Evolutionary conservation across 1,140 invertebrate species (phyloP).

Genomic region (Ceratitis capitata): DNA sequence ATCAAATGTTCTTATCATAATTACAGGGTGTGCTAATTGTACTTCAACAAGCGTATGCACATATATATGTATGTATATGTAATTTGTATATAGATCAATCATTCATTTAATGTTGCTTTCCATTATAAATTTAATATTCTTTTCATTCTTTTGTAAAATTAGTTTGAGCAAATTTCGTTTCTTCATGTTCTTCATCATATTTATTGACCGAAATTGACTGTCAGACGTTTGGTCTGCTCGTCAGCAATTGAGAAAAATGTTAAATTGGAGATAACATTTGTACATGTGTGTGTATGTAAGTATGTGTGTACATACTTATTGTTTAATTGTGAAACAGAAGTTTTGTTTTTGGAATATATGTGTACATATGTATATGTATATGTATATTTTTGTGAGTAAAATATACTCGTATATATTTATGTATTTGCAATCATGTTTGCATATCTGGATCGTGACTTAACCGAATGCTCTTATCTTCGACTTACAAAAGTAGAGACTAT

Average conservation of each 20-base stretch:
- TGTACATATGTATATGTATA: too few species aligned
- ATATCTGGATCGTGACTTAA: too few species aligned
- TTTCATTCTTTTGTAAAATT: not conserved
- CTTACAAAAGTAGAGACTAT: too few species aligned
- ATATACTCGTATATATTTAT: too few species aligned
- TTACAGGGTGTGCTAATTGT: constrained; percentile 56
- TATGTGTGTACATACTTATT: too few species aligned
- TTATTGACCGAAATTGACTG: not conserved
- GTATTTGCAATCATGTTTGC: too few species aligned
- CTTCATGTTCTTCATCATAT: not conserved
- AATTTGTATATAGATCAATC: constrained; percentile 61
- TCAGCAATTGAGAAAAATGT: constrained; percentile 13
- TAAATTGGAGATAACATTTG: not conserved
- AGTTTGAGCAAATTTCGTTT: not conserved
- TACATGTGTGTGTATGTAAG: too few species aligned
- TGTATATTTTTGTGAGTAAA: too few species aligned
- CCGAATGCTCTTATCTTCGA: too few species aligned
- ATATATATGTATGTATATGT: too few species aligned
- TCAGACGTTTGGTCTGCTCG: not conserved
- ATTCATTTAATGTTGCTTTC: constrained; percentile 42
- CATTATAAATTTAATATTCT: not conserved
- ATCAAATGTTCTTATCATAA: constrained; percentile 57
- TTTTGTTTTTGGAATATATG: too few species aligned
- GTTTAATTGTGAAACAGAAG: too few species aligned
- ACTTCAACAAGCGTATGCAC: constrained; percentile 31